These are phyloP conservation scores for Callorhinus ursinus DNA, from an alignment of 2,113 vertebrate genomes.

Conservation along the genomic window DNA sequence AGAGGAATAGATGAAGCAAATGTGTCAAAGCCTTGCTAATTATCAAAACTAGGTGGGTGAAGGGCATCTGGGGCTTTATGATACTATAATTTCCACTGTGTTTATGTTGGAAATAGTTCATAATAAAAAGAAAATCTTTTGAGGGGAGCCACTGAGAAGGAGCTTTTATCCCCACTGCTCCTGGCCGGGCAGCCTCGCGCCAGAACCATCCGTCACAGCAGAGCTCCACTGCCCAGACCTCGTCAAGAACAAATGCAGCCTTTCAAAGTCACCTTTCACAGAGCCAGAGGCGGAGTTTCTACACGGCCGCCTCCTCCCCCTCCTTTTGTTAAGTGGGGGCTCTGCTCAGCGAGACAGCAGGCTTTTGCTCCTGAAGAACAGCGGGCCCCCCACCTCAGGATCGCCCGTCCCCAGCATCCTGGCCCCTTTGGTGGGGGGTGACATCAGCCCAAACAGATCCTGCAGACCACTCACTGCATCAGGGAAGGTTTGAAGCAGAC, in stretches of 20 bases:
- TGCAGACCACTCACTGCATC: background rate
- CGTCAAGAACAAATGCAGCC: background rate
- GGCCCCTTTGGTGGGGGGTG: background rate
- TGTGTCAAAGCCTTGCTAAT: background rate
- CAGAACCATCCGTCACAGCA: conserved; percentile 33
- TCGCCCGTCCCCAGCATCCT: background rate
- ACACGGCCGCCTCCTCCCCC: background rate
- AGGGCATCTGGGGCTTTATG: background rate
- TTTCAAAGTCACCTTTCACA: conserved; percentile 63
- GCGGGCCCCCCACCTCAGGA: background rate
- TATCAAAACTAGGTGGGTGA: background rate
- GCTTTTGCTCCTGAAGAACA: background rate
- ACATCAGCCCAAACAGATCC: background rate
- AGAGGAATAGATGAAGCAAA: background rate
- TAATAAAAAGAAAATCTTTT: background rate
- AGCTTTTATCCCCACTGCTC: background rate
- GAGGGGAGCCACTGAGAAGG: background rate
- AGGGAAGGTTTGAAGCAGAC: background rate
- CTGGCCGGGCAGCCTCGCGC: background rate
- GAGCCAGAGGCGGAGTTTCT: background rate
- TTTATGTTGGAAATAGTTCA: background rate
- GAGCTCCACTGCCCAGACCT: background rate
- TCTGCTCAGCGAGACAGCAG: background rate
- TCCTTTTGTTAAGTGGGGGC: background rate
- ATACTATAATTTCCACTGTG: background rate